A percentile compares a stretch with the other conserved stretches of the same genome.
Evolutionary conservation across 2,113 vertebrate species (phyloP).

Genomic region (Diadophis punctatus): DNA sequence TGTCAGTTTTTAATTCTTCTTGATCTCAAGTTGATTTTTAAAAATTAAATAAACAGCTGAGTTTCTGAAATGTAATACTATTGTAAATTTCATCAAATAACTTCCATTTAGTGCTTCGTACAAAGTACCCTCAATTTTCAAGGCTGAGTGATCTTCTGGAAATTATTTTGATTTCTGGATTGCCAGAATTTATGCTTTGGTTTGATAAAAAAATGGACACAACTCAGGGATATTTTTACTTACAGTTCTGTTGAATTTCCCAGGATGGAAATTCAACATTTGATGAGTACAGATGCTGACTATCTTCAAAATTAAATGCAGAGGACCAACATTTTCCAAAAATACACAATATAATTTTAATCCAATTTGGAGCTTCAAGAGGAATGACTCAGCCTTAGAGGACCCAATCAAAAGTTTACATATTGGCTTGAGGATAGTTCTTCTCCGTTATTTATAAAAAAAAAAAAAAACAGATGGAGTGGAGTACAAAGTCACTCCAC

Average conservation of each 20-base stretch:
- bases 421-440: accelerated
- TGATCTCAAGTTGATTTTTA: background rate
- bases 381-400: accelerated
- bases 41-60: background rate
- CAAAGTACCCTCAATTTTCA: background rate
- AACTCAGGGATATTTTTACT: background rate
- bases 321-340: background rate
- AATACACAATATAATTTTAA: too few relatives aligned
- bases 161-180: background rate
- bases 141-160: background rate
- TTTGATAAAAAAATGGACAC: background rate
- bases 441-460: background rate
- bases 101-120: background rate
- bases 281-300: background rate
- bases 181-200: background rate
- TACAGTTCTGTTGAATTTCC: too few relatives aligned
- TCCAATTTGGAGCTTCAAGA: accelerated
- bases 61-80: background rate
- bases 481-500: background rate
- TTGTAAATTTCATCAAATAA: background rate
- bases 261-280: background rate
- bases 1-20: background rate
- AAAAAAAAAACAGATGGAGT: background rate
- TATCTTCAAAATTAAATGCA: background rate
- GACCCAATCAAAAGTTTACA: background rate